A percentile compares a stretch with the other conserved stretches of the same genome.
Conservation (phyloP, 2,888 invertebrate species). For the Stegana nigrithorax region DNA sequence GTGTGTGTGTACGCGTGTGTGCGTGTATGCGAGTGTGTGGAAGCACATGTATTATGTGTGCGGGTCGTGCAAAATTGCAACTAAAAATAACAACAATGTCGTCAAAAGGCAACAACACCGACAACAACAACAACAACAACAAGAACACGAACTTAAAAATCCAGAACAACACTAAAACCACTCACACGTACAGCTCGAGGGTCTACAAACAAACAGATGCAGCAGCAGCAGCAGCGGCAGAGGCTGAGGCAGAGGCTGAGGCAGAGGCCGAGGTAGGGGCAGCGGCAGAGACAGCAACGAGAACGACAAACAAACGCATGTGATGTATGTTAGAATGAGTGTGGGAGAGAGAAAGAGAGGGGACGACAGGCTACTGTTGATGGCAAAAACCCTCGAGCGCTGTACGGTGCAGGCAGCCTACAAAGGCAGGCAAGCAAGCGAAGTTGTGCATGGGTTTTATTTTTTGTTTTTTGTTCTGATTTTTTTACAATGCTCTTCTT, state of each 20-base stretch:
- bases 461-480: too few species aligned
- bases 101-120: slow-evolving; percentile 5
- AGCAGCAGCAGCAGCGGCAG: too few species aligned
- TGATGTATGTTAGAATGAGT: too few species aligned
- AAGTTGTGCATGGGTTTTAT: too few species aligned
- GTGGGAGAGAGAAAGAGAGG: too few species aligned
- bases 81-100: slow-evolving; percentile 9
- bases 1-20: slow-evolving; percentile 29
- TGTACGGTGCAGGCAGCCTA: background rate
- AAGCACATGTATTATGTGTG: background rate
- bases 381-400: slow-evolving; percentile 7
- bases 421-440: background rate
- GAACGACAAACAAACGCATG: background rate
- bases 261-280: background rate
- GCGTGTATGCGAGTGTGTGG: slow-evolving; percentile 22
- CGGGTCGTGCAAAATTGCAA: slow-evolving; percentile 14
- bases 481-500: too few species aligned
- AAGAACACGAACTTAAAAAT: slow-evolving; percentile 60
- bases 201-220: slow-evolving; percentile 31
- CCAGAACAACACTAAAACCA: slow-evolving; percentile 60
- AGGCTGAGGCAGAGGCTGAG: too few species aligned
- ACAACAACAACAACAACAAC: slow-evolving; percentile 46
- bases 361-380: slow-evolving; percentile 11
- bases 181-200: slow-evolving; percentile 54
- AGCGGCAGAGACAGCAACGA: background rate